These are phyloP conservation scores for Zosterops pallidus DNA, from an alignment of 2,113 vertebrate genomes.

Conservation along the genomic window DNA sequence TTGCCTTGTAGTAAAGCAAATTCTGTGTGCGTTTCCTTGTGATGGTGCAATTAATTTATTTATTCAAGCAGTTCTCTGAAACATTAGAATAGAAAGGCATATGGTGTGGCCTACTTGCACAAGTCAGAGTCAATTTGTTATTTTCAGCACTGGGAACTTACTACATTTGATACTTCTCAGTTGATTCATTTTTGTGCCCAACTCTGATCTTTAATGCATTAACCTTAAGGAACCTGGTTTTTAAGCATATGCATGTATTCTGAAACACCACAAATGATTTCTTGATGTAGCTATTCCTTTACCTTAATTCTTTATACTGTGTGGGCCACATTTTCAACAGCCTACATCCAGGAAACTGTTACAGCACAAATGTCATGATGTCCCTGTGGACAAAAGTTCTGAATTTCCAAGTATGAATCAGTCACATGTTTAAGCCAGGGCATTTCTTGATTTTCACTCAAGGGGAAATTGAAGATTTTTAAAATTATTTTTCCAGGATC, in stretches of 20 bases:
- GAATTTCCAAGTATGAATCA: neutral
- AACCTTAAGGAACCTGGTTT: neutral
- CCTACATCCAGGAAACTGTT: neutral
- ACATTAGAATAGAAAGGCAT: neutral
- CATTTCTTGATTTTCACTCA: neutral
- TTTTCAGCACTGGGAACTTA: neutral
- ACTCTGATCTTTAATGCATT: neutral
- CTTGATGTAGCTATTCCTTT: neutral
- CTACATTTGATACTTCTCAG: neutral
- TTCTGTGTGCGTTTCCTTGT: neutral
- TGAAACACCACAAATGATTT: neutral
- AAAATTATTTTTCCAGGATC: neutral
- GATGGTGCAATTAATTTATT: constrained; percentile 27
- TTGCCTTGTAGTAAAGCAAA: neutral
- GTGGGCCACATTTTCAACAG: neutral
- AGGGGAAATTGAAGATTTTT: neutral
- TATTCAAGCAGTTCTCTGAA: neutral
- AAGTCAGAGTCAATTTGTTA: constrained; percentile 5
- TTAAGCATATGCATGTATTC: neutral
- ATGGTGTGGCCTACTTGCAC: neutral
- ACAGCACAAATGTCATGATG: neutral
- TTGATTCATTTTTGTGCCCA: neutral
- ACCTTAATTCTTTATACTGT: neutral
- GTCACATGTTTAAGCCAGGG: neutral
- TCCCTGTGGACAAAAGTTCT: neutral